phyloP scores from a whole-genome alignment of 2,113 vertebrate species.

The Microcebus lehilahytsara region DNA sequence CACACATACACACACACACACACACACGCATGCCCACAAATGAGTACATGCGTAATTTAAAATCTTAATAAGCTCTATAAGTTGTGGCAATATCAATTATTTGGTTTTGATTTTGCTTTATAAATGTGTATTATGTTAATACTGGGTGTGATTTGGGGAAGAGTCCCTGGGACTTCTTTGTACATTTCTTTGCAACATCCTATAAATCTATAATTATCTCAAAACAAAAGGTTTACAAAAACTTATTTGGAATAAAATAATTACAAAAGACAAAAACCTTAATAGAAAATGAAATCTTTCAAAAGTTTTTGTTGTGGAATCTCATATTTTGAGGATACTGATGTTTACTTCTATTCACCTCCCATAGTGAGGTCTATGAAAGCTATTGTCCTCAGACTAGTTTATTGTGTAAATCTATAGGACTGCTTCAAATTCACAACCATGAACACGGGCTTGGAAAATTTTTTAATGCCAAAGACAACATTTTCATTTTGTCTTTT shows the following conservation, averaged over 20 bases:
- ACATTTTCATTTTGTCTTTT: neutral
- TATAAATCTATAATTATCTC: neutral
- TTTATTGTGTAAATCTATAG: too few relatives aligned
- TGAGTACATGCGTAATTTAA: neutral
- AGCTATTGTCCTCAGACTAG: neutral
- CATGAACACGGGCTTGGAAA: neutral
- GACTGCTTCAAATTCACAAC: neutral
- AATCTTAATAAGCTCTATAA: neutral
- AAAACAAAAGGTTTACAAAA: conserved; percentile 23
- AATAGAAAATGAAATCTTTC: neutral
- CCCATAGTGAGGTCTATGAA: neutral
- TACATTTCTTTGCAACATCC: neutral
- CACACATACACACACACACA: neutral
- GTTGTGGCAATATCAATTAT: neutral
- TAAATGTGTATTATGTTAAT: neutral
- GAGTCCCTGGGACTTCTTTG: neutral
- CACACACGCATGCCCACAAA: neutral
- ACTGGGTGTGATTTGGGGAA: neutral
- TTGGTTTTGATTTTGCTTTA: conserved; percentile 4
- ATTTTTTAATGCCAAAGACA: neutral
- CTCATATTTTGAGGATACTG: neutral
- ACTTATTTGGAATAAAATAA: neutral
- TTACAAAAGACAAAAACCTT: neutral
- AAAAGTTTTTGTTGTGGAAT: neutral
- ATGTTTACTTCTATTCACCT: neutral